Percentiles rank a stretch among this genome's conserved stretches.
Evolutionary conservation across 2,113 vertebrate genomes (phyloP).

Genomic region (Helogale parvula): DNA sequence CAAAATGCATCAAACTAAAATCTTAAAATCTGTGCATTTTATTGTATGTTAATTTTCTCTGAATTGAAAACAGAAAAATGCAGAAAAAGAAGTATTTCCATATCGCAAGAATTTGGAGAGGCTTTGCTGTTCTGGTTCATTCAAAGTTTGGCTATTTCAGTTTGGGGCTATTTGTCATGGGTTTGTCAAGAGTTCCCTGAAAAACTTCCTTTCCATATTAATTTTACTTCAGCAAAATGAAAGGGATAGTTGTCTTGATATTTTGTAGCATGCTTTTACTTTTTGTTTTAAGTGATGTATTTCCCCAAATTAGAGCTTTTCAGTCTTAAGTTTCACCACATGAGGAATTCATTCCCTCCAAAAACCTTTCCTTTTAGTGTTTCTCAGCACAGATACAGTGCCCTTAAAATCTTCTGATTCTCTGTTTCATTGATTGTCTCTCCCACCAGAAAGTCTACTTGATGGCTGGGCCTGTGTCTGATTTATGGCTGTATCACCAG

Average conservation of each 20-base stretch:
- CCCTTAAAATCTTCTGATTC: background rate
- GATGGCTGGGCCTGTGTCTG: background rate
- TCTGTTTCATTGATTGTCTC: background rate
- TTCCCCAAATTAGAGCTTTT: constrained; percentile 33
- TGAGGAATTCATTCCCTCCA: background rate
- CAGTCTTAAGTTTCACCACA: background rate
- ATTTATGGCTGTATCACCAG: background rate
- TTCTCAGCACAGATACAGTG: background rate
- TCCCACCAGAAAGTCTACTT: background rate
- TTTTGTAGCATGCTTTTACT: background rate
- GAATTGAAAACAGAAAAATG: background rate
- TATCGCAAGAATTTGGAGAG: constrained; percentile 13
- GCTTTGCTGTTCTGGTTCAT: background rate
- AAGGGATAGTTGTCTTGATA: background rate
- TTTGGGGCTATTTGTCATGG: background rate
- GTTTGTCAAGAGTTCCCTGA: background rate
- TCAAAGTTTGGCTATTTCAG: background rate
- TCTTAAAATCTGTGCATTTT: background rate
- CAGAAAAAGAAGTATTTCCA: background rate
- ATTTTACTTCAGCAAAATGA: constrained; percentile 41
- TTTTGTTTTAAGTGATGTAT: constrained; percentile 1
- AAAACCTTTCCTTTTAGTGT: background rate
- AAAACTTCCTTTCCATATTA: constrained; percentile 6
- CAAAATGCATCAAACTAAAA: constrained; percentile 20
- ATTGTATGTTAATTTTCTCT: background rate